A percentile compares a stretch with the other conserved stretches of the same genome.
Evolutionary conservation across 1,140 invertebrate species (phyloP).

Genomic region (Antheraea pernyi): DNA sequence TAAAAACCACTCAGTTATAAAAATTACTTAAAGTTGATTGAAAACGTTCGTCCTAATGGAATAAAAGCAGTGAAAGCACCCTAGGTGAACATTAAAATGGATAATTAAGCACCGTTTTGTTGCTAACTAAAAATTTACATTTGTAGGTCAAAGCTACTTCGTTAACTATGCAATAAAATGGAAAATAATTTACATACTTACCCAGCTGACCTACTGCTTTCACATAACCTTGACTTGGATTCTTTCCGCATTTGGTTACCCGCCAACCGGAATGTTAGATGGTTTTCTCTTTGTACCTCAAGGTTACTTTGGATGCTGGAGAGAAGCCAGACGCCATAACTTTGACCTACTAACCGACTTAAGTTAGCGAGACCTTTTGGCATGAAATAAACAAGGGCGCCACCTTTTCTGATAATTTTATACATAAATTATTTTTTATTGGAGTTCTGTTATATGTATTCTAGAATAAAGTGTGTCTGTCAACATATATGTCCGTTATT

Average conservation of each 20-base stretch:
- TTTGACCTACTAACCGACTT: conserved; percentile 24
- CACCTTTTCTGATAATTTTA: not conserved
- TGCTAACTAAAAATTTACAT: not conserved
- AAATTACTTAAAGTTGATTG: too few species aligned
- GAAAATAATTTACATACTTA: conserved; percentile 22
- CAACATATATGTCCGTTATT: too few species aligned
- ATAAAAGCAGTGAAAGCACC: not conserved
- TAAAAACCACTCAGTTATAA: too few species aligned
- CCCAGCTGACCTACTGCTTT: conserved; percentile 26
- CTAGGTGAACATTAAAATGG: not conserved
- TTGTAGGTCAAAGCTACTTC: conserved; percentile 7
- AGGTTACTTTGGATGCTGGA: conserved; percentile 18
- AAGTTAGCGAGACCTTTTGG: not conserved
- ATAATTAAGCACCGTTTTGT: not conserved
- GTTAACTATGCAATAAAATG: not conserved
- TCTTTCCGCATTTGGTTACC: conserved; percentile 27
- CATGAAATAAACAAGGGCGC: not conserved
- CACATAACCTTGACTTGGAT: conserved; percentile 26
- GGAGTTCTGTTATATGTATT: too few species aligned
- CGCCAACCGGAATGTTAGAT: conserved; percentile 21
- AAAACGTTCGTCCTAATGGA: too few species aligned
- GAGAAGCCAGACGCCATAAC: conserved; percentile 22
- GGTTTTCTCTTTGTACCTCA: not conserved
- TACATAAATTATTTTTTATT: not conserved
- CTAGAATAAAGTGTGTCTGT: too few species aligned